Percentiles rank a stretch among this genome's conserved stretches.
Evolutionary conservation across 2,113 vertebrate genomes (phyloP).

Genomic region (crab-eating macaque (Macaca fascicularis)): DNA sequence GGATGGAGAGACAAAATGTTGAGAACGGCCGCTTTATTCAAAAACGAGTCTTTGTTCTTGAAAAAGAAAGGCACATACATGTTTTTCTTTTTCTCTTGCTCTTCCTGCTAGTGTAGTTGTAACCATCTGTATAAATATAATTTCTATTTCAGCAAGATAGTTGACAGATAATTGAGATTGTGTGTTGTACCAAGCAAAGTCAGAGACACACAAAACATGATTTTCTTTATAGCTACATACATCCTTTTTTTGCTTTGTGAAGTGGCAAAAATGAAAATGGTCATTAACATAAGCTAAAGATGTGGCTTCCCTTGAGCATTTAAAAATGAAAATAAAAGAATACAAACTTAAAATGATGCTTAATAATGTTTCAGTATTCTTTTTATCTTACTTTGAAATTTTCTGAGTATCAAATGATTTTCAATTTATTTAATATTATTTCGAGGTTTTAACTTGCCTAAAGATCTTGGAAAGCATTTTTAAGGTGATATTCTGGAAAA

Average conservation of each 20-base stretch:
- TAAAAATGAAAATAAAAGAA: neutral
- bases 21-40: neutral
- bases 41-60: neutral
- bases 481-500: neutral
- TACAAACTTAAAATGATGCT: neutral
- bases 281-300: neutral
- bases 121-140: neutral
- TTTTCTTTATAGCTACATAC: neutral
- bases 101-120: rapidly evolving
- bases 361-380: neutral
- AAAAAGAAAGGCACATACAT: neutral
- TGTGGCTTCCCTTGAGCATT: neutral
- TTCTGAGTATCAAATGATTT: neutral
- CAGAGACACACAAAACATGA: neutral
- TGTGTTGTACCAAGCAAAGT: neutral
- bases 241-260: neutral
- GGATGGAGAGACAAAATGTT: neutral
- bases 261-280: neutral
- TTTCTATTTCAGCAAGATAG: neutral
- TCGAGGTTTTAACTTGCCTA: neutral
- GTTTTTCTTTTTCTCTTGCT: neutral
- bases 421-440: neutral
- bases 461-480: neutral
- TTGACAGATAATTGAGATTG: neutral
- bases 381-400: neutral